These are phyloP conservation scores for Rhodinocichla rosea DNA, from an alignment of 2,113 vertebrate genomes.

Conservation along the genomic window DNA sequence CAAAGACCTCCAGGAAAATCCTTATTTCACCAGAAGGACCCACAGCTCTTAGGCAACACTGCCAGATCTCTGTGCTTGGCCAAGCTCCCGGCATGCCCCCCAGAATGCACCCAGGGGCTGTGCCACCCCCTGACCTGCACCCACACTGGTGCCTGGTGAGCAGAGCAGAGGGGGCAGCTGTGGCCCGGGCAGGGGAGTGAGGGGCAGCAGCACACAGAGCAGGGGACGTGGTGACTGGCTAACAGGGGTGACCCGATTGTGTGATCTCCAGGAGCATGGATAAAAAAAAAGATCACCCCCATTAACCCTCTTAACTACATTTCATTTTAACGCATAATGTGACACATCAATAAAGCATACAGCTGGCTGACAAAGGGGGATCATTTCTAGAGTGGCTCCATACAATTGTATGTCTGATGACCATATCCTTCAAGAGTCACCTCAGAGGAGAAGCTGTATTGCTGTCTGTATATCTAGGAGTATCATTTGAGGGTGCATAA, in stretches of 20 bases:
- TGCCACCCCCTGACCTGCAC: background rate
- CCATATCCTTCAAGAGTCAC: background rate
- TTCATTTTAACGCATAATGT: background rate
- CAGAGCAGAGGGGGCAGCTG: rapidly evolving
- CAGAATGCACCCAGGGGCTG: rapidly evolving
- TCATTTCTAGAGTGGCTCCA: background rate
- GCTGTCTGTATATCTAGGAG: background rate
- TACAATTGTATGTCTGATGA: background rate
- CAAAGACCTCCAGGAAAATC: conserved; percentile 8
- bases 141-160: background rate
- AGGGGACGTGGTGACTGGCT: background rate
- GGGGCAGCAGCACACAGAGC: background rate
- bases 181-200: background rate
- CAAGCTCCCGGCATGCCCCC: rapidly evolving
- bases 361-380: background rate
- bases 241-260: background rate
- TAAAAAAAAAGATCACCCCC: background rate
- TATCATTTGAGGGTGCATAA: background rate
- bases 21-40: background rate
- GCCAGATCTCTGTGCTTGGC: rapidly evolving
- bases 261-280: background rate
- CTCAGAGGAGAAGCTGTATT: background rate
- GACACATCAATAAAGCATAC: rapidly evolving
- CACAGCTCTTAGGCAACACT: background rate
- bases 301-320: background rate